Conservation (phyloP, 2,888 invertebrate genomes). For the Cloeon dipterum region DNA sequence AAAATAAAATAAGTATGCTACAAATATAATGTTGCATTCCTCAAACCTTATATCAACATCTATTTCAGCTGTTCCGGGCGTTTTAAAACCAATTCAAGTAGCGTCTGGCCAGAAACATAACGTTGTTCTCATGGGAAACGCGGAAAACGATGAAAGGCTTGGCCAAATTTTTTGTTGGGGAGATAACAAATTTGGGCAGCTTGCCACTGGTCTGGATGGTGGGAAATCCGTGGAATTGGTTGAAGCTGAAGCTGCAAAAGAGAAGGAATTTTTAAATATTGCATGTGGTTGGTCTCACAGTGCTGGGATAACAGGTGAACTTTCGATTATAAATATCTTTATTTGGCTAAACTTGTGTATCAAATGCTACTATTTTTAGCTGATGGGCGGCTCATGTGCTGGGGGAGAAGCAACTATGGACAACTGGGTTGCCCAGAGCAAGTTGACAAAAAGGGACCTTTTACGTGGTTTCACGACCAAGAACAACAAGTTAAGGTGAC, state of each 20-base stretch:
- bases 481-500: conserved; percentile 14
- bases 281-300: conserved; percentile 57
- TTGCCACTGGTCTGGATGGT: conserved; percentile 31
- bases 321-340: neutral
- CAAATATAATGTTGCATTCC: too few species aligned
- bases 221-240: neutral
- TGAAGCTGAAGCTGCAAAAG: neutral
- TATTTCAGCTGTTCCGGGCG: neutral
- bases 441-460: neutral
- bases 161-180: conserved; percentile 54
- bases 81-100: conserved; percentile 18
- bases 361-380: conserved; percentile 14
- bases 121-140: conserved; percentile 25
- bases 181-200: conserved; percentile 62
- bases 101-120: conserved; percentile 67
- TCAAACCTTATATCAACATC: too few species aligned
- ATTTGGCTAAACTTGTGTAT: neutral
- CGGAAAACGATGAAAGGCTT: neutral
- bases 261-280: conserved; percentile 11
- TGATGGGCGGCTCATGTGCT: conserved; percentile 37
- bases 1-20: conserved; percentile 42
- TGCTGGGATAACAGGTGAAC: conserved; percentile 21
- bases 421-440: conserved; percentile 37
- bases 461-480: neutral
- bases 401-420: conserved; percentile 65